A percentile compares a stretch with the other conserved stretches of the same genome.
These are phyloP conservation scores for Aplysina aerophoba DNA, from an alignment of 37 sponge, comb jelly and placozoan genomes.

Conservation along the genomic window DNA sequence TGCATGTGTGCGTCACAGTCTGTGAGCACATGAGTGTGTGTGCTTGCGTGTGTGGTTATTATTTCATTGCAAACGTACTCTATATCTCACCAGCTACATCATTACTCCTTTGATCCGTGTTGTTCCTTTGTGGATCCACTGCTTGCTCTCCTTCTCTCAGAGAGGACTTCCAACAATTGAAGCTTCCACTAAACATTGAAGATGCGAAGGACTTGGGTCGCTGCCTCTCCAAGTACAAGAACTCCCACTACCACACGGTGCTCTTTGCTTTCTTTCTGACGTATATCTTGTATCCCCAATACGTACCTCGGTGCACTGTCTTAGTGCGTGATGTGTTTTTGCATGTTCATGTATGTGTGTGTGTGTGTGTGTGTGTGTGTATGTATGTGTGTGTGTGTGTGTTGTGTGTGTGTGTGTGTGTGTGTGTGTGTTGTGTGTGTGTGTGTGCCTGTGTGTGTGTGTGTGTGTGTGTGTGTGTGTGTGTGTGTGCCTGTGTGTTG, in stretches of 20 bases:
- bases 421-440: too few species aligned
- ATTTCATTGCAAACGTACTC: neutral
- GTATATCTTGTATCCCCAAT: constrained; percentile 85
- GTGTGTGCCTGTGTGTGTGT: too few species aligned
- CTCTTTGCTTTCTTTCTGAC: constrained; percentile 58
- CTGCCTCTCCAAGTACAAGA: constrained; percentile 86
- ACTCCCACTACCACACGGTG: constrained; percentile 85
- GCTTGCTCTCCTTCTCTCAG: constrained; percentile 10
- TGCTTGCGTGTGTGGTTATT: too few species aligned
- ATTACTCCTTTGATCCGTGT: neutral
- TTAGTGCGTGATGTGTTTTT: neutral
- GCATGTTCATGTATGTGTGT: too few species aligned
- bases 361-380: neutral
- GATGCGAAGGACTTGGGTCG: constrained; percentile 90
- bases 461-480: too few species aligned
- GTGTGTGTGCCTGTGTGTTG: too few species aligned
- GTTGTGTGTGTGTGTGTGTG: too few species aligned
- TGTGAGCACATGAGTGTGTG: neutral
- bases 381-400: neutral
- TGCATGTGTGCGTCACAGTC: neutral
- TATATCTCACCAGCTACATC: neutral
- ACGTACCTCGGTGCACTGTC: neutral
- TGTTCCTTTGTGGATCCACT: neutral
- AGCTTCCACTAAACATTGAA: constrained; percentile 74
- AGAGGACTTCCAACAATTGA: constrained; percentile 44